Conservation (phyloP, 2,888 invertebrate genomes). For the Lasioglossum calceatum region DNA sequence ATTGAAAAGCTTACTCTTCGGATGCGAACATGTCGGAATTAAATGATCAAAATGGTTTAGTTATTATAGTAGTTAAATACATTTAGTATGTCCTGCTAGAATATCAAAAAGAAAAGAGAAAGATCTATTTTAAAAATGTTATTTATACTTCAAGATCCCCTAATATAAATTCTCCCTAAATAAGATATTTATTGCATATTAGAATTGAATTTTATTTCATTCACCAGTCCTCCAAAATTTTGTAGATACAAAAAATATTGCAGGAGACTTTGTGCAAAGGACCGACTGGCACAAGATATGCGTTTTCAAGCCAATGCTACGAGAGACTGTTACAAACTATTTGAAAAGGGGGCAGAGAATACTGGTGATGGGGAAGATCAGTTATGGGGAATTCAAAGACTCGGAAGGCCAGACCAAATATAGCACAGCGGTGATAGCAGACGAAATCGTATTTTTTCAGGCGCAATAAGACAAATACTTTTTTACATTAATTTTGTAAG, state of each 20-base stretch:
- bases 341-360: conserved; percentile 95
- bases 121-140: neutral
- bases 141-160: neutral
- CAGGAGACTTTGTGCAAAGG: conserved; percentile 92
- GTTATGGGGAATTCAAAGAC: conserved; percentile 93
- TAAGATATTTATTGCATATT: neutral
- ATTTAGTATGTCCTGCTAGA: neutral
- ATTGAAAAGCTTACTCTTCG: neutral
- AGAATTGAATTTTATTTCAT: neutral
- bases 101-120: neutral
- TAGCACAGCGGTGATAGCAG: conserved; percentile 93
- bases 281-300: conserved; percentile 97
- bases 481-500: neutral
- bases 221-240: neutral
- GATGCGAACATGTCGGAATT: neutral
- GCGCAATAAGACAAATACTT: neutral
- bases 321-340: conserved; percentile 92
- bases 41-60: neutral
- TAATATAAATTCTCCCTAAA: neutral
- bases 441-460: conserved; percentile 92
- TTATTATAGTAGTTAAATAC: neutral
- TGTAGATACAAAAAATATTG: conserved; percentile 8
- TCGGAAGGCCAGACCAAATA: conserved; percentile 89
- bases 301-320: conserved; percentile 93
- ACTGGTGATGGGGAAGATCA: conserved; percentile 92